Evolutionary conservation across 2,113 vertebrate genomes (phyloP).

Genomic region (Halichoerus grypus): DNA sequence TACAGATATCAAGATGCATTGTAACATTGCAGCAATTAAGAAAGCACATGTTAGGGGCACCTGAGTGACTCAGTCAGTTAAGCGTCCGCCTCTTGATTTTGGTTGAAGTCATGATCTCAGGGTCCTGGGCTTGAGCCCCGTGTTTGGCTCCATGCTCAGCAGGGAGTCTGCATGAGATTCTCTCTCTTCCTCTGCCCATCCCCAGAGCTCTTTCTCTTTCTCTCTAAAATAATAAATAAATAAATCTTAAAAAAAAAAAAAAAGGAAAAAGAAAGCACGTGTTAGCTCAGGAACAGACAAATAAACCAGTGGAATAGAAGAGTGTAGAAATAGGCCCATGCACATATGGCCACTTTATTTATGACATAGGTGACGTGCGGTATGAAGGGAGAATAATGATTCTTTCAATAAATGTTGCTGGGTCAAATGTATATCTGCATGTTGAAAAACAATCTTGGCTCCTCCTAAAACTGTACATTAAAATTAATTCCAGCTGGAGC

Average conservation of each 20-base stretch:
- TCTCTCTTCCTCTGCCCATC: background rate
- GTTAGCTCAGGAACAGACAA: background rate
- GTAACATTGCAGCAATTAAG: background rate
- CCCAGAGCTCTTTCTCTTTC: background rate
- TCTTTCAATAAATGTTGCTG: background rate
- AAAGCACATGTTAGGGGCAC: background rate
- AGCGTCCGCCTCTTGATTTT: background rate
- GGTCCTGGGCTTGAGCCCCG: background rate
- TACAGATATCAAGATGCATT: background rate
- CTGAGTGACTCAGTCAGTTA: background rate
- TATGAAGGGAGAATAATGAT: background rate
- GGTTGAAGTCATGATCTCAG: background rate
- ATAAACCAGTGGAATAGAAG: background rate
- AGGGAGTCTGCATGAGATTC: background rate
- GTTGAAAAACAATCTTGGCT: background rate
- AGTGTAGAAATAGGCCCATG: background rate
- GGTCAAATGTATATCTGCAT: background rate
- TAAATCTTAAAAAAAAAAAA: background rate
- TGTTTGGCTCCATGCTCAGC: background rate
- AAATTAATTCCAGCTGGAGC: background rate
- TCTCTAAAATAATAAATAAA: background rate
- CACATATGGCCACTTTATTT: background rate
- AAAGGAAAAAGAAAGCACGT: background rate
- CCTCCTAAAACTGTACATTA: conserved; percentile 7
- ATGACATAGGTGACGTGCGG: too few relatives aligned